Evolutionary conservation across 2,797 vertebrate species (phyloP).

Genomic region (Orientallactaga sibirica): DNA sequence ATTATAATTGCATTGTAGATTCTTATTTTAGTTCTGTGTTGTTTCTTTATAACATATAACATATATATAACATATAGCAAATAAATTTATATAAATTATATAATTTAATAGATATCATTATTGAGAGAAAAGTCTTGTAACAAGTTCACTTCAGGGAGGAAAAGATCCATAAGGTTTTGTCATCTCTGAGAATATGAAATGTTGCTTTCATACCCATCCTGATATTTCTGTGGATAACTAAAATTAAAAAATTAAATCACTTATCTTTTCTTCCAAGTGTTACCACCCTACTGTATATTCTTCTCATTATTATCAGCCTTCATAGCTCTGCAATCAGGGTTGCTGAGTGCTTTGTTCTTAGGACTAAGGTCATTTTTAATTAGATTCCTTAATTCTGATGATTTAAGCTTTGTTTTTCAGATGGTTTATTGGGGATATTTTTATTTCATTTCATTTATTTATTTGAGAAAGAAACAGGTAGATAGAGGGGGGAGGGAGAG

Average conservation of each 20-base stretch:
- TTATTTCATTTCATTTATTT: background rate
- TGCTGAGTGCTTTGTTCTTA: slow-evolving; percentile 38
- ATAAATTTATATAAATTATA: background rate
- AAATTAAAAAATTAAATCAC: slow-evolving; percentile 34
- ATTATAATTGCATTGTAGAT: slow-evolving; percentile 33
- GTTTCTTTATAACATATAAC: background rate
- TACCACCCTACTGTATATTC: background rate
- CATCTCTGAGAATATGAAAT: slow-evolving; percentile 50
- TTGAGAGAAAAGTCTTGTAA: slow-evolving; percentile 8
- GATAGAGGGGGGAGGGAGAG: too few species aligned
- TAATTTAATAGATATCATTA: slow-evolving; percentile 13
- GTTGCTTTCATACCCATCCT: slow-evolving; percentile 9
- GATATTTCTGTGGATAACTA: background rate
- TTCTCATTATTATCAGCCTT: background rate
- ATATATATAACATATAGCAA: too few species aligned
- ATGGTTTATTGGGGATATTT: background rate
- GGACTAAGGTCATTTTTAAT: slow-evolving; percentile 16
- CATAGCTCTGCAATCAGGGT: slow-evolving; percentile 36
- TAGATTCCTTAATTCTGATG: slow-evolving; percentile 40
- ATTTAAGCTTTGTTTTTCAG: slow-evolving; percentile 46
- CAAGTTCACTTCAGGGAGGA: slow-evolving; percentile 35
- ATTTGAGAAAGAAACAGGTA: too few species aligned
- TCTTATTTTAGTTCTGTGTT: slow-evolving; percentile 11
- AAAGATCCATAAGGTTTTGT: slow-evolving; percentile 36
- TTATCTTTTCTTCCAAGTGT: slow-evolving; percentile 21